Conservation (phyloP, 1,140 invertebrate species). For the Bathynomus jamesi region DNA sequence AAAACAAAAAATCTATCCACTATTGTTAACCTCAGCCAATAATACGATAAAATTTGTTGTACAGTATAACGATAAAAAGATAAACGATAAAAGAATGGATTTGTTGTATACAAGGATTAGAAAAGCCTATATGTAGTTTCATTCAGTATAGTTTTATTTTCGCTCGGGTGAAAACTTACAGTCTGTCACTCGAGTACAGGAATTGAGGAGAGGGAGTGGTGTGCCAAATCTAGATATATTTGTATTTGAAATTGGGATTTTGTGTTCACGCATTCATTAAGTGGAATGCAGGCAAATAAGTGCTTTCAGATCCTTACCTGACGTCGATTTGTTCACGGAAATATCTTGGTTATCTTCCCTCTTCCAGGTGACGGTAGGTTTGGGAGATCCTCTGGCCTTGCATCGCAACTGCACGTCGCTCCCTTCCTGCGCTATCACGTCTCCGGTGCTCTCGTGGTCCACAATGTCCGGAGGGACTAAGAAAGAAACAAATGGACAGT, state of each 20-base stretch:
- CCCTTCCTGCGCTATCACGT: slow-evolving; percentile 39
- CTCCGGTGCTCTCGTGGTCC: slow-evolving; percentile 34
- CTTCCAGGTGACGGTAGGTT: slow-evolving; percentile 46
- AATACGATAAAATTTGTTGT: too few species aligned
- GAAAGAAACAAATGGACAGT: neutral
- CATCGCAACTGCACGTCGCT: slow-evolving; percentile 42
- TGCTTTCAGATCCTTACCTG: slow-evolving; percentile 10
- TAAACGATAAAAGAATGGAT: too few species aligned
- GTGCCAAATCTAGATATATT: too few species aligned
- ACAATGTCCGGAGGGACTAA: slow-evolving; percentile 44
- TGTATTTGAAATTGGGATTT: neutral
- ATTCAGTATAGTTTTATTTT: too few species aligned
- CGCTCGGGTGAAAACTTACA: too few species aligned
- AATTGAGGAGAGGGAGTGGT: too few species aligned
- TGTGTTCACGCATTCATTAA: neutral
- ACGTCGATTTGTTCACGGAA: slow-evolving; percentile 44
- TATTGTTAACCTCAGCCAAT: too few species aligned
- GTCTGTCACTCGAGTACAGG: too few species aligned
- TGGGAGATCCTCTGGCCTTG: slow-evolving; percentile 46
- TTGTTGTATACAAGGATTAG: too few species aligned
- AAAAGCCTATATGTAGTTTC: too few species aligned
- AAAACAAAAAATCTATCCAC: too few species aligned
- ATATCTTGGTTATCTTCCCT: slow-evolving; percentile 41
- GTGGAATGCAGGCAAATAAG: neutral
- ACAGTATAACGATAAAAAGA: too few species aligned